Percentiles rank a stretch among this genome's conserved stretches.
phyloP scores from a whole-genome alignment of 53 echinoderm and acorn worm species.

The Luidia sarsii region DNA sequence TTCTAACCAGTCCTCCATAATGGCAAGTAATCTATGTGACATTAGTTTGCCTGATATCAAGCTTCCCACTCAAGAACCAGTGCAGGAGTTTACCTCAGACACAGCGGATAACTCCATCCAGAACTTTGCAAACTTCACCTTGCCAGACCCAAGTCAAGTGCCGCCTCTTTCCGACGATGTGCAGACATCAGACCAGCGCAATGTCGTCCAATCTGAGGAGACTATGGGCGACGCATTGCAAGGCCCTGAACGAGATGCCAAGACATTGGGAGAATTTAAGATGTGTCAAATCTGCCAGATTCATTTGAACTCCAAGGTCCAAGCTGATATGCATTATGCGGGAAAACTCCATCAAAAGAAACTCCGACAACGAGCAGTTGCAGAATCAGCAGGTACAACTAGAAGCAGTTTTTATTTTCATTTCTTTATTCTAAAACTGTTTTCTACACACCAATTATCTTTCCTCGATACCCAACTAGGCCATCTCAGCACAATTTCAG shows the following conservation, averaged over 20 bases:
- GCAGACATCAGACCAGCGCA: background rate
- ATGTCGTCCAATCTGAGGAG: background rate
- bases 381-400: constrained; percentile 20
- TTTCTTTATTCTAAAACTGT: too few species aligned
- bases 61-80: too few species aligned
- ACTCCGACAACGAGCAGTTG: background rate
- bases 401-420: too few species aligned
- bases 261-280: constrained; percentile 61
- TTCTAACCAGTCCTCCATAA: too few species aligned
- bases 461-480: too few species aligned
- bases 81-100: too few species aligned
- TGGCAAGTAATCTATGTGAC: background rate
- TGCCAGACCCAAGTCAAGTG: background rate
- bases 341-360: constrained; percentile 32
- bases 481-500: too few species aligned
- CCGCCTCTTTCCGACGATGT: background rate
- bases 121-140: background rate
- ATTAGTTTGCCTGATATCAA: background rate
- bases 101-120: too few species aligned
- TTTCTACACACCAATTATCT: too few species aligned
- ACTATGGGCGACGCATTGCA: background rate
- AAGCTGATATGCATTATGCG: constrained; percentile 30
- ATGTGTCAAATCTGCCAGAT: constrained; percentile 46
- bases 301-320: constrained; percentile 34
- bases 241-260: constrained; percentile 56